Conservation (phyloP, 2,113 vertebrate genomes). For the Phasianus colchicus region DNA sequence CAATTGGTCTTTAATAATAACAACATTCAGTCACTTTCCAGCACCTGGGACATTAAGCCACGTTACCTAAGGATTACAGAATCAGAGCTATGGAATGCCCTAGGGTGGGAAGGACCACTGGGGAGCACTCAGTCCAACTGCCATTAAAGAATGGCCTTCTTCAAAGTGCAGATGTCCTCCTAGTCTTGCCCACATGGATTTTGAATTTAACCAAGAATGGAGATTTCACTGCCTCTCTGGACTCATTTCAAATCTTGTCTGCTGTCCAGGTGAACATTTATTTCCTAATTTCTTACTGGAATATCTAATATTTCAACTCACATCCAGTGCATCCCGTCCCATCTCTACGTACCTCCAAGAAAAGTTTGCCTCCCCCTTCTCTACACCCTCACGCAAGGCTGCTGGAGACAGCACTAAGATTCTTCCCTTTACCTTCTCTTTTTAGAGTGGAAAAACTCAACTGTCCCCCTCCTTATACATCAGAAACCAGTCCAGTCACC, state of each 20-base stretch:
- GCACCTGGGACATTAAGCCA: neutral
- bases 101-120: neutral
- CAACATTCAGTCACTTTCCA: neutral
- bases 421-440: neutral
- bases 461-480: neutral
- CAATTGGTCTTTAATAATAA: neutral
- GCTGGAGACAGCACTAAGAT: neutral
- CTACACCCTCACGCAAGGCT: fast-evolving
- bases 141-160: neutral
- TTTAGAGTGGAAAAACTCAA: neutral
- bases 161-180: neutral
- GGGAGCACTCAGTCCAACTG: neutral
- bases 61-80: fast-evolving
- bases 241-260: neutral
- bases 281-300: neutral
- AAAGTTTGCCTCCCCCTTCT: neutral
- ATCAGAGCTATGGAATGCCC: neutral
- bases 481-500: fast-evolving
- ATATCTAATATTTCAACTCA: neutral
- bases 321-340: neutral
- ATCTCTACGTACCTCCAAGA: fast-evolving
- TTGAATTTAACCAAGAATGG: neutral
- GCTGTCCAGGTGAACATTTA: neutral
- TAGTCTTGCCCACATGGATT: neutral
- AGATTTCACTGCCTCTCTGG: neutral